Conservation (phyloP, 2,797 vertebrate species). For the Sandelia bainsii region DNA sequence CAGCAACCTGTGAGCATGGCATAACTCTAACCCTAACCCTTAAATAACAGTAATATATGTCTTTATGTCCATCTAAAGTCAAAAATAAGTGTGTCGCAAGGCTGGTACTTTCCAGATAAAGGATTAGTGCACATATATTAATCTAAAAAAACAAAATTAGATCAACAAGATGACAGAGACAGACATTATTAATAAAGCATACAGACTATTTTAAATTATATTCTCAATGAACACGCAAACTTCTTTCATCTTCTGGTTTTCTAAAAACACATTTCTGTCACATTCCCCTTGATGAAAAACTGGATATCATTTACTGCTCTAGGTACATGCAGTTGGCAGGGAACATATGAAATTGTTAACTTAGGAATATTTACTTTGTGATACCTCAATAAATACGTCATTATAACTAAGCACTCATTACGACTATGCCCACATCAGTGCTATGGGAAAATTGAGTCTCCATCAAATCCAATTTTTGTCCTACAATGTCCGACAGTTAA, state of each 20-base stretch:
- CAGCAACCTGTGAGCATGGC: slow-evolving; percentile 21
- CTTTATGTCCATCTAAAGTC: slow-evolving; percentile 11
- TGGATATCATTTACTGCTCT: background rate
- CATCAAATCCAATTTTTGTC: background rate
- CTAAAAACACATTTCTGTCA: background rate
- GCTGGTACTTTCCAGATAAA: background rate
- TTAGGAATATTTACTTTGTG: background rate
- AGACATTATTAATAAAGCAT: background rate
- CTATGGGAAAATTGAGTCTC: background rate
- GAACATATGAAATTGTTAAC: background rate
- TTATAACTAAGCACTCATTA: background rate
- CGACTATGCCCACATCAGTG: background rate
- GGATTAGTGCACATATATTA: background rate
- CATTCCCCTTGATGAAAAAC: background rate
- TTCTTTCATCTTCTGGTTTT: background rate
- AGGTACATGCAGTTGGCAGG: background rate
- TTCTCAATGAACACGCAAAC: background rate
- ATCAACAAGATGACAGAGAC: background rate
- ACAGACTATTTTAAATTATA: background rate
- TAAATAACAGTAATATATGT: slow-evolving; percentile 24
- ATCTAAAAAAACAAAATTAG: background rate
- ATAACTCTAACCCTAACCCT: background rate
- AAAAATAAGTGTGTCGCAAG: slow-evolving; percentile 1
- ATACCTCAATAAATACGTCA: background rate
- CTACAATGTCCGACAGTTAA: too few relatives aligned